Evolutionary conservation across 2,113 vertebrate genomes (phyloP), one percentile per base, ranked within the genome.

Genomic region (Corythoichthys haematopterus): DNA sequence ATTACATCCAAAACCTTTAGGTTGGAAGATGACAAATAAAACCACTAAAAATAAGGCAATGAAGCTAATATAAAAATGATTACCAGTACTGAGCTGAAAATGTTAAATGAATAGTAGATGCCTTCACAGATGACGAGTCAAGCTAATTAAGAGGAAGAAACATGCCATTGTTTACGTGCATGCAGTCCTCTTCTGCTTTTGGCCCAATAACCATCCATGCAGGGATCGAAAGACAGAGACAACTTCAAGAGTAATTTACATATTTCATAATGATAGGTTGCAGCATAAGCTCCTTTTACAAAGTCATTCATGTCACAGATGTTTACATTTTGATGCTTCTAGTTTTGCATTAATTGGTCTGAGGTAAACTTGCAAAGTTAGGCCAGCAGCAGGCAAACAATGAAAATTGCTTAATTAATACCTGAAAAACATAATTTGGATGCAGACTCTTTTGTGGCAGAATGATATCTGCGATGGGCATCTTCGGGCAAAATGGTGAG

Each of bases 161-260:
- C 94, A 94, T 97, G 94, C 95, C 94, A 92, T 95, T 89, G 80
- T 91, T 92, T 96, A 96, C 94, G 95, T 96, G 95, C 94, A 96
- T 96, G 94, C 87, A 94, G 94, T 96, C 95, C 94, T 96, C 94
- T 95, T 94, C 94, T 93, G 94, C 94, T 93, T 94, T 88, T 94
- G 94, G 91, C 95, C 95, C 92, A 97, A 94, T 93, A 91, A 94
- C 94, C 94, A 93, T 90, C 64, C 87, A 80, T 84, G 91, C 66
- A 78, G 89, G 78, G 88, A 91, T 85, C 87, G 92, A 85, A 89
- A 94, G 90, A 94, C 91, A 95, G 93, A 93, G 91, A 91, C 77
- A 94, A 28, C 20, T 28, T 28, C 80, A 94, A 77, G 67, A 83
- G 70, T 6, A 74, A 70, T 38, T 15, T 2, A 2, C 75, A 76